A percentile compares a stretch with the other conserved stretches of the same genome.
Conservation (phyloP, 2,888 invertebrate genomes). For the Leptodirus hochenwartii region DNA sequence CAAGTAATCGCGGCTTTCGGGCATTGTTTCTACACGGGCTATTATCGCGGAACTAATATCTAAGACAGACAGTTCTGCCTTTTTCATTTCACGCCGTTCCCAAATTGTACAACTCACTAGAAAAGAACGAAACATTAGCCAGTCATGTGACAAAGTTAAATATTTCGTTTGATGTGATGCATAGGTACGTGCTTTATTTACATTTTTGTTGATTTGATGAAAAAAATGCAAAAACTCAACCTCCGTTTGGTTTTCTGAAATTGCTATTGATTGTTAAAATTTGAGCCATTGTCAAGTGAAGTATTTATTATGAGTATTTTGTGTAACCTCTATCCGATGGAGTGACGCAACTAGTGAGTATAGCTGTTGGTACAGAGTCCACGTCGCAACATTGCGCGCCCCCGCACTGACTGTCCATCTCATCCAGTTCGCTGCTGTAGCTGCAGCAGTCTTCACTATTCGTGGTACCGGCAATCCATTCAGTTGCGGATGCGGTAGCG, state of each 20-base stretch:
- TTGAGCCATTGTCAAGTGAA: too few species aligned
- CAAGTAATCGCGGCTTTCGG: constrained; percentile 63
- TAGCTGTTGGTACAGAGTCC: constrained; percentile 53
- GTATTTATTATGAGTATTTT: too few species aligned
- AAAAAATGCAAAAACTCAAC: too few species aligned
- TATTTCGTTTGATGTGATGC: too few species aligned
- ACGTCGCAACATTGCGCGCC: constrained; percentile 42
- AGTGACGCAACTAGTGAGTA: constrained; percentile 48
- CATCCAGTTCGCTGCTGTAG: constrained; percentile 47
- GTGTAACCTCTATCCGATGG: constrained; percentile 60
- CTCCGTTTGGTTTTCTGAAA: too few species aligned
- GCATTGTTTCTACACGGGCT: constrained; percentile 69
- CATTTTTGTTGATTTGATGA: too few species aligned
- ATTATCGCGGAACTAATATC: constrained; percentile 93
- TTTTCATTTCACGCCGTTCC: constrained; percentile 78
- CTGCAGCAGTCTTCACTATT: constrained; percentile 76
- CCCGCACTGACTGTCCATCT: constrained; percentile 25
- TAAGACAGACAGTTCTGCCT: constrained; percentile 81
- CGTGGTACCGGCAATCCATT: constrained; percentile 68
- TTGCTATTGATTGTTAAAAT: too few species aligned
- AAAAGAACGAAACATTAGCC: constrained; percentile 6
- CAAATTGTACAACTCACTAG: constrained; percentile 90
- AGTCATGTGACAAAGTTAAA: too few species aligned
- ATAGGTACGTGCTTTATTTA: too few species aligned
- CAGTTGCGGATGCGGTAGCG: constrained; percentile 42